These are phyloP conservation scores for Garrulus glandarius DNA, from an alignment of 2,797 vertebrate genomes.

Conservation along the genomic window DNA sequence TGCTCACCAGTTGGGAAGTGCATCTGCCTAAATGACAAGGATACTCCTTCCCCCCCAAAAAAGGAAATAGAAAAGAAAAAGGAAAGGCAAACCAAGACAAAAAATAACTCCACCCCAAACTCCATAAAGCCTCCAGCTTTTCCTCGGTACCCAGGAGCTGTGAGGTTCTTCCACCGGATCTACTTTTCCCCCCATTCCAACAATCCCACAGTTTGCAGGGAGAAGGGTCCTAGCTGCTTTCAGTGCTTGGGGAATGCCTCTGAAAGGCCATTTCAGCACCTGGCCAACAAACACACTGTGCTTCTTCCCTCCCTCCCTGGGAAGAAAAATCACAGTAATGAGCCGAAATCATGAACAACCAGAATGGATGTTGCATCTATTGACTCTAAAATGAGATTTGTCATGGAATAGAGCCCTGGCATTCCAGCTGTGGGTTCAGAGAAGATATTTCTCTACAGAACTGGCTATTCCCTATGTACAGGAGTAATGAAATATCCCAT, in stretches of 20 bases:
- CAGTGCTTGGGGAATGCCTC: background rate
- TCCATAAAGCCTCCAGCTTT: background rate
- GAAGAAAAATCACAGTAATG: background rate
- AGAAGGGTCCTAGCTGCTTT: background rate
- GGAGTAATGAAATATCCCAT: background rate
- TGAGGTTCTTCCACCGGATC: rapidly evolving
- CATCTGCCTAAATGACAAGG: background rate
- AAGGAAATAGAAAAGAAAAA: background rate
- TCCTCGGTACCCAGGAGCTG: rapidly evolving
- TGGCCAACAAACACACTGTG: rapidly evolving
- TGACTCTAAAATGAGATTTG: background rate
- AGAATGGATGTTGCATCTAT: background rate
- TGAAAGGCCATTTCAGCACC: background rate
- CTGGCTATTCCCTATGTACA: rapidly evolving
- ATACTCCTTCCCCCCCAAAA: rapidly evolving
- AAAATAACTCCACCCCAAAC: background rate
- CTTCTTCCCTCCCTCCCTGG: background rate
- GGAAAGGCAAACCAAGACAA: background rate
- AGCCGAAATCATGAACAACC: rapidly evolving
- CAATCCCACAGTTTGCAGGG: background rate
- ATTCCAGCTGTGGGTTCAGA: background rate
- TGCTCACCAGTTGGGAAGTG: background rate
- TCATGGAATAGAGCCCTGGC: background rate
- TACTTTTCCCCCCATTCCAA: background rate
- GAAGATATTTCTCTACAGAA: background rate